A percentile compares a stretch with the other conserved stretches of the same genome.
Evolutionary conservation across 2,797 vertebrate species (phyloP).

Genomic region (Emys orbicularis): DNA sequence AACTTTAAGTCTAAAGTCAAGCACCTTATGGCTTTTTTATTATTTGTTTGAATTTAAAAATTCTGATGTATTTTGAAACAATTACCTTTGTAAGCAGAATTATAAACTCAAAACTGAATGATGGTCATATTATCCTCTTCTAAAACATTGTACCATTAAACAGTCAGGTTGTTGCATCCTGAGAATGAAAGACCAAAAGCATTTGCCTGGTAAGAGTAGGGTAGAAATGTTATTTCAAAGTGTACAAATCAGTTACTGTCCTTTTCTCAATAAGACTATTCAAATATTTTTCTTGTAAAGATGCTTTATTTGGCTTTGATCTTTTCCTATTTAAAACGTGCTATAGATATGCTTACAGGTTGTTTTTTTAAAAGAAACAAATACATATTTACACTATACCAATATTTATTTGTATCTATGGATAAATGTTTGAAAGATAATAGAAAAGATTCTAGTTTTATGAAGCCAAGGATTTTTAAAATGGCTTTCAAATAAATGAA

Average conservation of each 20-base stretch:
- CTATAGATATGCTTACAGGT: background rate
- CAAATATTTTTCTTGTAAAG: constrained; percentile 1
- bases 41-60: background rate
- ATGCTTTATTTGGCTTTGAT: constrained; percentile 53
- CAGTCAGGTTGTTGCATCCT: background rate
- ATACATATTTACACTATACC: background rate
- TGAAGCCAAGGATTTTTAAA: background rate
- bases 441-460: background rate
- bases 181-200: background rate
- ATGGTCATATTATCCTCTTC: background rate
- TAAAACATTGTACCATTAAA: background rate
- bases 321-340: constrained; percentile 4
- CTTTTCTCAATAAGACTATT: background rate
- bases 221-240: background rate
- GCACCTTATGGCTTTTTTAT: background rate
- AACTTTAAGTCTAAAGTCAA: background rate
- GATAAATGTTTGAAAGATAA: background rate
- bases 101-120: background rate
- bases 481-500: background rate
- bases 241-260: background rate
- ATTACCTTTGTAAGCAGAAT: background rate
- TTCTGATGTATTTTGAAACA: background rate
- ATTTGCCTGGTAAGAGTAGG: background rate
- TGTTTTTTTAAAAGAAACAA: background rate
- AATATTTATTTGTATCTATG: background rate